Conservation (phyloP, 2,888 invertebrate species). For the Sphecodes monilicornis region DNA sequence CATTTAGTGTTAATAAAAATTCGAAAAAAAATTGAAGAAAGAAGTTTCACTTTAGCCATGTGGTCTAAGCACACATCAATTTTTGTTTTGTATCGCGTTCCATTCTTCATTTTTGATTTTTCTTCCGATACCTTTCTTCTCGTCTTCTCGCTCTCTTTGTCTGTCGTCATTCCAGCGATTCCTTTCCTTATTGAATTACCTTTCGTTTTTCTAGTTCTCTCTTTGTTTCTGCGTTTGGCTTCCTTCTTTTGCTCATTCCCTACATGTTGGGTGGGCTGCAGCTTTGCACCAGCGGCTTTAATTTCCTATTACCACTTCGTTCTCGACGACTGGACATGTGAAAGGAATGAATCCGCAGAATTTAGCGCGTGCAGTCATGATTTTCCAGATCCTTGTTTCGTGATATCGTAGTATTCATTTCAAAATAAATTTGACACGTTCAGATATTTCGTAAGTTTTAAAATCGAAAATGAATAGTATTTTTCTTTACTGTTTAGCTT, state of each 20-base stretch:
- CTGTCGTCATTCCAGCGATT: background rate
- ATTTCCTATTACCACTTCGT: background rate
- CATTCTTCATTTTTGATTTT: background rate
- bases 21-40: no score
- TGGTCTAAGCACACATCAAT: no score
- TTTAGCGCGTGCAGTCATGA: background rate
- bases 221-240: background rate
- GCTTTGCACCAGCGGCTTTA: background rate
- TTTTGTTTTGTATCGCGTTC: background rate
- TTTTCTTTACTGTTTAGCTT: no score
- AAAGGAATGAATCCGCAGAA: background rate
- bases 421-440: background rate
- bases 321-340: background rate
- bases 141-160: background rate
- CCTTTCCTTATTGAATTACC: background rate
- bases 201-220: background rate
- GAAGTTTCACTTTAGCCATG: no score
- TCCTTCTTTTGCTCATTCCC: background rate
- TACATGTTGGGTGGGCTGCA: background rate
- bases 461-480: no score
- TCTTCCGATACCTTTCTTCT: background rate
- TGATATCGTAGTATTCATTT: background rate
- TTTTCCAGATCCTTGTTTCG: background rate
- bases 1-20: no score
- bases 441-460: background rate